These are phyloP conservation scores for Labroides dimidiatus DNA, from an alignment of 2,797 vertebrate species.

Conservation along the genomic window DNA sequence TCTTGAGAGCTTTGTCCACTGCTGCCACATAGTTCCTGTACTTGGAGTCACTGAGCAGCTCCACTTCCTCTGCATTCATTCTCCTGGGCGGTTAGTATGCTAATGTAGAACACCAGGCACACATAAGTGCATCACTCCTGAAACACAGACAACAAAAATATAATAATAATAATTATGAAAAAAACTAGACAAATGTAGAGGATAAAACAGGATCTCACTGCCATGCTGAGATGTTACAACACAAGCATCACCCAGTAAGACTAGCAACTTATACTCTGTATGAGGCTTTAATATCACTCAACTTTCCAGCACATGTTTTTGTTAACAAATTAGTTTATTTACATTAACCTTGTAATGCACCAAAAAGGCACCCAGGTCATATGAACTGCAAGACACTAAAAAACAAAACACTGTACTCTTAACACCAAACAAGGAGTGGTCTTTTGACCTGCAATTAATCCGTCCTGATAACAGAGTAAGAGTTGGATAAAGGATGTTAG, in stretches of 20 bases:
- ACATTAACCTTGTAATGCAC: no score
- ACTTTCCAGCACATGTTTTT: no score
- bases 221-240: not conserved
- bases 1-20: slow-evolving; percentile 98
- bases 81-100: slow-evolving; percentile 86
- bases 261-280: no score
- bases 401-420: no score
- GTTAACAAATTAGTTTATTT: no score
- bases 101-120: slow-evolving; percentile 85
- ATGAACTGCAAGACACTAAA: no score
- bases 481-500: not conserved
- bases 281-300: no score
- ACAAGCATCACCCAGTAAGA: not conserved
- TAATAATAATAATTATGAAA: no score
- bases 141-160: not conserved
- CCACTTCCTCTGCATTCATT: slow-evolving; percentile 99
- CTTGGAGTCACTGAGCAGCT: slow-evolving; percentile 96
- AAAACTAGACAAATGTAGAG: no score
- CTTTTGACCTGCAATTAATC: not conserved
- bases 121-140: slow-evolving; percentile 88
- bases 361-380: no score
- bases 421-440: not conserved
- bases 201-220: slow-evolving; percentile 14
- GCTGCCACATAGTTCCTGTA: slow-evolving; percentile 99
- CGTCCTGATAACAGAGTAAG: not conserved